Evolutionary conservation across 2,888 invertebrate genomes (phyloP), one percentile per base, ranked within the genome.

Genomic region (Abscondita cerata): DNA sequence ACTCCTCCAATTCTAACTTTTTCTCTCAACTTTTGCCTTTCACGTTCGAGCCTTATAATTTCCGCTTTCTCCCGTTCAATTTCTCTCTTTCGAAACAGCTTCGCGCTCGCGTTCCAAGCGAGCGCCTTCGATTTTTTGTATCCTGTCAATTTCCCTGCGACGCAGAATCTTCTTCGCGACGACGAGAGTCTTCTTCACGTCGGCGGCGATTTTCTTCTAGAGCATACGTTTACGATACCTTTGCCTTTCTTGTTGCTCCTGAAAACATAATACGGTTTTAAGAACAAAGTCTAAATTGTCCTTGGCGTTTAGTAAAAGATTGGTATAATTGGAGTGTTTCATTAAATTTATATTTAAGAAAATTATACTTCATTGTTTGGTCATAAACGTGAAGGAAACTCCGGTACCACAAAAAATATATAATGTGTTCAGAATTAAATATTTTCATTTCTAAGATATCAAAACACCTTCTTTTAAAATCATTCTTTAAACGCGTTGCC

Each of bases 61-160:
- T 96, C 95, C 13, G 91, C 90, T 79, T 93, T 93, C 76, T 95
- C 95, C 1, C 92, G 87, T 76, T 96, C 96, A 54, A 96, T 88
- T 90, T 89, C 73, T 95, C 95, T 18, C 94, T 86, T 80, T 96
- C 96, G 11, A 92, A 82, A 46, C 91, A 95, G 81, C 74, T 92
- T 93, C 91, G 18, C 93, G 84, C 78, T 95, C 94, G 51, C 92
- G 85, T 62, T 90, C 91, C 52, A 95, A 84, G 52, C 93, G 88
- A 44, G 89, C 86, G 34, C 94, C 92, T 81, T 96, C 95, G 76
- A 91, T 91, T 2, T 93, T 87, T 77, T 95, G 93, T 6, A 91
- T 85, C 1, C 93, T 84, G 75, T 95, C 93, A 9, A 91, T 86
- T 75, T 93, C 93, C 2, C 91, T 85, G 69, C 92, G 88, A 19